A percentile compares a stretch with the other conserved stretches of the same genome.
phyloP scores from a whole-genome alignment of 1,140 invertebrate genomes.

The Tetramorium alpestre region DNA sequence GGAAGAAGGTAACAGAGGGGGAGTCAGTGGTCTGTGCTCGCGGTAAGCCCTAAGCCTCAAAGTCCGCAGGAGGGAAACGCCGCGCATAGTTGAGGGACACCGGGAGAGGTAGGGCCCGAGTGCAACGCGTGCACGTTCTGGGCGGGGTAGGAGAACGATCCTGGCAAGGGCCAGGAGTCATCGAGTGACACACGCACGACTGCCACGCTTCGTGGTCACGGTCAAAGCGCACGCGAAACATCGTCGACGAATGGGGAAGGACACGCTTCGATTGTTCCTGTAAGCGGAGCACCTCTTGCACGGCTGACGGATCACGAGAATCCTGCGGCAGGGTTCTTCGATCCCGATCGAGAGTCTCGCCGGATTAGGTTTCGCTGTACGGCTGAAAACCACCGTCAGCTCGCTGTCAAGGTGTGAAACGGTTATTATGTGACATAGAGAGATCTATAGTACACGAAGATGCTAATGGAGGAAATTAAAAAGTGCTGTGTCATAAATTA shows the following conservation, averaged over 20 bases:
- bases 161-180: conserved; percentile 79
- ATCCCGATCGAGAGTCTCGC: conserved; percentile 59
- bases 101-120: conserved; percentile 61
- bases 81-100: conserved; percentile 44
- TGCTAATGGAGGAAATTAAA: neutral
- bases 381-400: neutral
- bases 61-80: conserved; percentile 47
- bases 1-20: conserved; percentile 11
- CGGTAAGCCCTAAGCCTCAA: conserved; percentile 39
- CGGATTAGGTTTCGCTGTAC: conserved; percentile 63
- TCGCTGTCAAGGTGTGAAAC: neutral
- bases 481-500: neutral
- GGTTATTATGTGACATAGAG: neutral
- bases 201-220: conserved; percentile 83
- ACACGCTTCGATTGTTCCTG: conserved; percentile 82
- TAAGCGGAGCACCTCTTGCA: conserved; percentile 74
- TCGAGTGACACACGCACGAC: conserved; percentile 83
- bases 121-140: conserved; percentile 82
- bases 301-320: conserved; percentile 49
- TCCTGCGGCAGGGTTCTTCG: conserved; percentile 64
- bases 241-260: conserved; percentile 66
- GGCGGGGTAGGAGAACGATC: conserved; percentile 79
- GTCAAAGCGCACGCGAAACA: conserved; percentile 78
- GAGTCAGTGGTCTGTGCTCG: conserved; percentile 30
- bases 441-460: neutral